Evolutionary conservation across 2,113 vertebrate species (phyloP).

Genomic region (Hiodon alosoides): DNA sequence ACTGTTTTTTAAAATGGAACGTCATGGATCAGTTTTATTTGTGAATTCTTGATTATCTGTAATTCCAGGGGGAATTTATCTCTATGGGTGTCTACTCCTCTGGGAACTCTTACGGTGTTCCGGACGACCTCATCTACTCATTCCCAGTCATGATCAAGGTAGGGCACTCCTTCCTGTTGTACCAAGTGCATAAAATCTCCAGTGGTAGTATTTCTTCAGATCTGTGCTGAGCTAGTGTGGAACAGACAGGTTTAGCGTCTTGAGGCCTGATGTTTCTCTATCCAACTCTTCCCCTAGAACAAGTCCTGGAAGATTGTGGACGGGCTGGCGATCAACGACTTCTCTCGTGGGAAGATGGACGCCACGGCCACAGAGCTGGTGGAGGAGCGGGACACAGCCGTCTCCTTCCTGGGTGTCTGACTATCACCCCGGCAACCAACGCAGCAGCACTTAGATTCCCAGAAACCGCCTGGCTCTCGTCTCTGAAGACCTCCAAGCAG

Average conservation of each 20-base stretch:
- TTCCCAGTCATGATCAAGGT: slow-evolving; percentile 95
- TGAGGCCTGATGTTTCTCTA: not conserved
- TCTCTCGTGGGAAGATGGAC: slow-evolving; percentile 87
- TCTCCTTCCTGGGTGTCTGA: slow-evolving; percentile 82
- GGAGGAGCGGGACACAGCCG: slow-evolving; percentile 88
- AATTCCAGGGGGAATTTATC: slow-evolving; percentile 78
- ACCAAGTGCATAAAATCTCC: not conserved
- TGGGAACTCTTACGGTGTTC: slow-evolving; percentile 81
- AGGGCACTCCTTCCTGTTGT: not conserved
- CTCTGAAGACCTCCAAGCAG: slow-evolving; percentile 62
- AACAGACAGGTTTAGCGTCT: not conserved
- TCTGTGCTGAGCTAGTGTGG: too few relatives aligned
- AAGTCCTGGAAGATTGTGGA: slow-evolving; percentile 88
- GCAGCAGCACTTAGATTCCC: slow-evolving; percentile 46
- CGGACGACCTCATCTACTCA: slow-evolving; percentile 87
- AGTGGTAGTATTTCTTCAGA: too few relatives aligned
- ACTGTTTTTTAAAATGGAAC: too few relatives aligned
- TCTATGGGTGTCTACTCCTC: slow-evolving; percentile 94
- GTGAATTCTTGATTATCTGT: not conserved
- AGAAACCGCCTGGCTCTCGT: slow-evolving; percentile 69
- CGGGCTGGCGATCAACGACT: slow-evolving; percentile 81
- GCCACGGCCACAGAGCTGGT: slow-evolving; percentile 80
- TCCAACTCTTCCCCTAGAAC: slow-evolving; percentile 55
- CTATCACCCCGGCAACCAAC: slow-evolving; percentile 42
- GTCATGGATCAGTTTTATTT: not conserved